phyloP scores from a whole-genome alignment of 2,797 vertebrate genomes.

The Sparus aurata region DNA sequence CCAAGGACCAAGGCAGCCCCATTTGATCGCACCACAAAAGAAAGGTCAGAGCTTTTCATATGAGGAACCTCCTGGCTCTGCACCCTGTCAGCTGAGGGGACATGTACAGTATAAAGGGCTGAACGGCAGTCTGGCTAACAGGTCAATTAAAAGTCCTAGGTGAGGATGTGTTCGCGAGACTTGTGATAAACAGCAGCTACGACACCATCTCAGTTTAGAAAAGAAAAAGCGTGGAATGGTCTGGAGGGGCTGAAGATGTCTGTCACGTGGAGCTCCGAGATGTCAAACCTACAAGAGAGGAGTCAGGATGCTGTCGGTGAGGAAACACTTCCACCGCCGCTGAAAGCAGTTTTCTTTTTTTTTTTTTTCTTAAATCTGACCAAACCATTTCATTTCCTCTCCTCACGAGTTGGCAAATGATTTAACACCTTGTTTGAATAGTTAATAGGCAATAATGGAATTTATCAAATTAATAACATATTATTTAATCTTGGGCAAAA shows the following conservation, averaged over 20 bases:
- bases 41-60: slow-evolving; percentile 84
- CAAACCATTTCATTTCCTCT: slow-evolving; percentile 55
- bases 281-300: neutral
- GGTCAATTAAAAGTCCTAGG: slow-evolving; percentile 74
- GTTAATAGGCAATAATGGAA: slow-evolving; percentile 64
- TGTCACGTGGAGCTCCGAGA: slow-evolving; percentile 22
- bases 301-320: slow-evolving; percentile 14
- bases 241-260: slow-evolving; percentile 18
- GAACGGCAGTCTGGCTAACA: slow-evolving; percentile 62
- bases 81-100: slow-evolving; percentile 66
- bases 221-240: slow-evolving; percentile 31
- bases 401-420: slow-evolving; percentile 47
- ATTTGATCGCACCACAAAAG: slow-evolving; percentile 86
- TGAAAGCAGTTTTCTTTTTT: slow-evolving; percentile 18
- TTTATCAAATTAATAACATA: slow-evolving; percentile 59
- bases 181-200: slow-evolving; percentile 48
- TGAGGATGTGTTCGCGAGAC: slow-evolving; percentile 45
- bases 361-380: slow-evolving; percentile 36
- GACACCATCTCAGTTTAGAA: neutral
- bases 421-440: slow-evolving; percentile 65
- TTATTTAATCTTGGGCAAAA: slow-evolving; percentile 61
- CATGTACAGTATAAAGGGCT: slow-evolving; percentile 55
- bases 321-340: slow-evolving; percentile 15
- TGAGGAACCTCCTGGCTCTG: slow-evolving; percentile 77
- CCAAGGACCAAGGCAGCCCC: slow-evolving; percentile 84